Evolutionary conservation across 2,888 invertebrate species (phyloP).

Genomic region (Lasioglossum malachurum): DNA sequence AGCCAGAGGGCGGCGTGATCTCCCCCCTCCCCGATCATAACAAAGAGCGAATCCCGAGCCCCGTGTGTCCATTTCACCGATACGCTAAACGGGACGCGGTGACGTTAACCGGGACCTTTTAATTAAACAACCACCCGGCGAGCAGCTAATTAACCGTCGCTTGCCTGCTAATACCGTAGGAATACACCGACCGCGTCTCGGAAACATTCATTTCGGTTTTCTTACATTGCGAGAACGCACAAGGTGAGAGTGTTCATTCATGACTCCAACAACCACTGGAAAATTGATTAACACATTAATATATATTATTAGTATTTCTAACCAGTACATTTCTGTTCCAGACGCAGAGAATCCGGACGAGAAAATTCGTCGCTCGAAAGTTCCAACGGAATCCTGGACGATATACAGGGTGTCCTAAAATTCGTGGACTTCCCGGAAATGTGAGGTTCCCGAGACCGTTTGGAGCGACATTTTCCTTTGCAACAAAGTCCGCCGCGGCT

Average conservation of each 20-base stretch:
- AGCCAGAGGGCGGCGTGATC: conserved; percentile 32
- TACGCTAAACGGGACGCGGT: conserved; percentile 25
- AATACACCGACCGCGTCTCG: neutral
- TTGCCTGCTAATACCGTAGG: neutral
- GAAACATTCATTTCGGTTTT: neutral
- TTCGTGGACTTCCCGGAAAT: too few relatives aligned
- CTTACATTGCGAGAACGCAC: neutral
- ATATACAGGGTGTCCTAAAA: too few relatives aligned
- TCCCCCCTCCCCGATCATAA: conserved; percentile 42
- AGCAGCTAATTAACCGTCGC: neutral
- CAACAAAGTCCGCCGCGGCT: too few relatives aligned
- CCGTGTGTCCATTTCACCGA: conserved; percentile 58
- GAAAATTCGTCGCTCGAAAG: neutral
- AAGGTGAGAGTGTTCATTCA: neutral
- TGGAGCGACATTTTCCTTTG: too few relatives aligned
- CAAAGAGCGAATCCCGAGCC: conserved; percentile 45
- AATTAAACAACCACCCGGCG: conserved; percentile 9
- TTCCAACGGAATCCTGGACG: neutral
- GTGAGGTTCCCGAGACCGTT: too few relatives aligned
- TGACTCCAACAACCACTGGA: too few relatives aligned
- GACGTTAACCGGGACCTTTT: conserved; percentile 13
- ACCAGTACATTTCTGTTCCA: neutral
- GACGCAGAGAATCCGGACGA: neutral
- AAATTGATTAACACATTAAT: neutral
- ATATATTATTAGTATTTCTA: too few relatives aligned